A percentile compares a stretch with the other conserved stretches of the same genome.
phyloP scores from a whole-genome alignment of 2,888 invertebrate species.

The Mantis religiosa region DNA sequence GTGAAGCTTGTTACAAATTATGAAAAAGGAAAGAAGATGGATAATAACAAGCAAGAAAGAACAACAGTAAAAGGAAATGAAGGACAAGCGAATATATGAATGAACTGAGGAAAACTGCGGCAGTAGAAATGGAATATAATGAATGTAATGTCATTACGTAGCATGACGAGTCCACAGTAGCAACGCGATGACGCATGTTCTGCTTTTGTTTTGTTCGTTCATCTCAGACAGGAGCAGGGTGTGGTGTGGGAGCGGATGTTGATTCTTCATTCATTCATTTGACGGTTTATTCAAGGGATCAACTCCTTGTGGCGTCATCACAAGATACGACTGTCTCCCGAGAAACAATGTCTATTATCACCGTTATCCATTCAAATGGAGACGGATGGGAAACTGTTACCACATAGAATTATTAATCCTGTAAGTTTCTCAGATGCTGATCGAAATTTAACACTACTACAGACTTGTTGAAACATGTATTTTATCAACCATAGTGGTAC shows the following conservation, averaged over 20 bases:
- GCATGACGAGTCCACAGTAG: background rate
- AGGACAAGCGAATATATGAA: too few relatives aligned
- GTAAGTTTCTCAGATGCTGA: too few relatives aligned
- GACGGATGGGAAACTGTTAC: background rate
- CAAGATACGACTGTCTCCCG: background rate
- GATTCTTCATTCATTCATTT: constrained; percentile 5
- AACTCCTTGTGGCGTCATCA: background rate
- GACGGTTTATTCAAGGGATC: background rate
- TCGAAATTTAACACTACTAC: too few relatives aligned
- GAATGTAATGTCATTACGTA: background rate
- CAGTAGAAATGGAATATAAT: background rate
- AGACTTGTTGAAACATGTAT: too few relatives aligned
- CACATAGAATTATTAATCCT: too few relatives aligned
- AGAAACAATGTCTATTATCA: background rate
- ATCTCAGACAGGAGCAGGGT: background rate
- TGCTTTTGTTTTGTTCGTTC: background rate
- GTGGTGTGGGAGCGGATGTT: constrained; percentile 1
- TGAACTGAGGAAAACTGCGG: too few relatives aligned
- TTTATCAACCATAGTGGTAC: too few relatives aligned
- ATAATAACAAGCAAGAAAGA: too few relatives aligned
- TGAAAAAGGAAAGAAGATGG: too few relatives aligned
- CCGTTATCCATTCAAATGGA: background rate
- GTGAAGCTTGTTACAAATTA: too few relatives aligned
- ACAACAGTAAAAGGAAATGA: too few relatives aligned
- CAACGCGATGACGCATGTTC: background rate